Evolutionary conservation across 1,140 invertebrate species (phyloP).

Genomic region (Trichomalopsis sarcophagae): DNA sequence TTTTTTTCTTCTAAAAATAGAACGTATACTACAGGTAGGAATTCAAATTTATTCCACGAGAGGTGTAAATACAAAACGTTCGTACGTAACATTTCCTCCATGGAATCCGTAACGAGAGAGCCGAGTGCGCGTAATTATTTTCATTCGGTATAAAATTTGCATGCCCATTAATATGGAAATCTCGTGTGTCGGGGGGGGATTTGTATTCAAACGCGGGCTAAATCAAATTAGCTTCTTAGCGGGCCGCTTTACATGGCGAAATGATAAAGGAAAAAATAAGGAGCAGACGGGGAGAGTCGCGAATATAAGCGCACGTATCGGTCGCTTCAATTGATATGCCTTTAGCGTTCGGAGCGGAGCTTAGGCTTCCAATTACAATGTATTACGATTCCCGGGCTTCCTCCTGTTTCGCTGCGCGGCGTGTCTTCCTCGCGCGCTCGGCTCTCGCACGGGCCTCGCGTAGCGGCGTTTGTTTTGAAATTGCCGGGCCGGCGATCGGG

Average conservation of each 20-base stretch:
- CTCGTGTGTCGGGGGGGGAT: not conserved
- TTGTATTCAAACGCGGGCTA: slow-evolving; percentile 24
- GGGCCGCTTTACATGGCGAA: not conserved
- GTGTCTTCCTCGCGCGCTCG: not conserved
- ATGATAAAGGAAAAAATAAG: slow-evolving; percentile 14
- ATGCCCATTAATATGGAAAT: slow-evolving; percentile 23
- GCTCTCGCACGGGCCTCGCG: not conserved
- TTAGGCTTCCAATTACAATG: slow-evolving; percentile 38
- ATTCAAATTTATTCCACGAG: slow-evolving; percentile 5
- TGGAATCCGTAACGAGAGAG: not conserved
- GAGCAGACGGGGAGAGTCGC: not conserved
- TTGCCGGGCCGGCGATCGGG: not conserved
- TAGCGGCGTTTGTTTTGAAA: slow-evolving; percentile 23
- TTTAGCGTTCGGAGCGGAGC: not conserved
- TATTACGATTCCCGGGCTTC: slow-evolving; percentile 30
- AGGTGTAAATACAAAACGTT: slow-evolving; percentile 17
- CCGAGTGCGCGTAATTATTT: not conserved
- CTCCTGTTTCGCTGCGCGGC: not conserved
- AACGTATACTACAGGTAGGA: not conserved
- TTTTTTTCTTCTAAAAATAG: not conserved
- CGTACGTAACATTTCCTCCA: not conserved
- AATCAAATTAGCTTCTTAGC: slow-evolving; percentile 11
- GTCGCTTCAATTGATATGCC: slow-evolving; percentile 36
- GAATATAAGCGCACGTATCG: not conserved
- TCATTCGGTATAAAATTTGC: not conserved